phyloP scores from a whole-genome alignment of 2,888 invertebrate genomes.

The Alsophila aescularia region DNA sequence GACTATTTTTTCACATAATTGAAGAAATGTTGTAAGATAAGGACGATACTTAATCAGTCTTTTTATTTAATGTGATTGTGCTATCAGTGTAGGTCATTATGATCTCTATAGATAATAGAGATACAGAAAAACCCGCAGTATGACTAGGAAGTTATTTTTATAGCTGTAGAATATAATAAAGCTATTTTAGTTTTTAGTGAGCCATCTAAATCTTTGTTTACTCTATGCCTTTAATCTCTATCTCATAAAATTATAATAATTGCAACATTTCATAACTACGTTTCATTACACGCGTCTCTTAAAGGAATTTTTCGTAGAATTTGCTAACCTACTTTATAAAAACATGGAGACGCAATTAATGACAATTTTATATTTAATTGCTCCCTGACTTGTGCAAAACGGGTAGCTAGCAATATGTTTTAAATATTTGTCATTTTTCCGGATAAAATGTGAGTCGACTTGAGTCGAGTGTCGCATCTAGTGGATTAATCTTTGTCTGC shows the following conservation, averaged over 20 bases:
- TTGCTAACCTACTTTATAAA: constrained; percentile 73
- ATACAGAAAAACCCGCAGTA: constrained; percentile 7
- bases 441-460: constrained; percentile 37
- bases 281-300: constrained; percentile 61
- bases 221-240: constrained; percentile 53
- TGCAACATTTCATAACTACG: constrained; percentile 62
- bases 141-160: constrained; percentile 12
- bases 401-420: constrained; percentile 42
- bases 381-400: constrained; percentile 43
- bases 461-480: constrained; percentile 26
- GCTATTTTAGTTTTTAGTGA: constrained; percentile 20
- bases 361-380: constrained; percentile 81
- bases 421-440: constrained; percentile 44
- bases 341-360: constrained; percentile 68
- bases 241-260: constrained; percentile 70
- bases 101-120: background rate
- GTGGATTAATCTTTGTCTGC: constrained; percentile 45
- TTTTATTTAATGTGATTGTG: too few species aligned
- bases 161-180: constrained; percentile 4
- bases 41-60: background rate
- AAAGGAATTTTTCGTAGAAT: constrained; percentile 74
- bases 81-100: background rate
- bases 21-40: background rate
- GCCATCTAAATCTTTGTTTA: constrained; percentile 27
- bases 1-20: background rate